These are phyloP conservation scores for Agonopterix alstromeriana DNA, from an alignment of 2,888 invertebrate genomes.

Conservation along the genomic window DNA sequence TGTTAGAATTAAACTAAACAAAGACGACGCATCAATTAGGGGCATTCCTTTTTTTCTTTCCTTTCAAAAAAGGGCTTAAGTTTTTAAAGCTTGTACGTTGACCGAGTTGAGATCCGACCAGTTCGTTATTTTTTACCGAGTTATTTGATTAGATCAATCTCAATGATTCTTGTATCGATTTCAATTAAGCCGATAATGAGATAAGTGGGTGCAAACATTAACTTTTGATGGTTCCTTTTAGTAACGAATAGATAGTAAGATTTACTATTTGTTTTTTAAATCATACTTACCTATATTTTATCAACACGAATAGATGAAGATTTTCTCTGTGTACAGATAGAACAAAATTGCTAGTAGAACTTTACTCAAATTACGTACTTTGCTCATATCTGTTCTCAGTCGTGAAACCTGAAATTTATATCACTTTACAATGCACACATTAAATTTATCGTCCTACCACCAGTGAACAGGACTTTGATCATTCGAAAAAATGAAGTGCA, in stretches of 20 bases:
- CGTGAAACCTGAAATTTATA: constrained; percentile 25
- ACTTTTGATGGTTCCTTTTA: constrained; percentile 23
- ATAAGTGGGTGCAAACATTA: constrained; percentile 56
- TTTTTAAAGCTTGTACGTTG: constrained; percentile 68
- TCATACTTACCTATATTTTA: not conserved
- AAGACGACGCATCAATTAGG: constrained; percentile 78
- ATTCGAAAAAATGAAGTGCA: constrained; percentile 52
- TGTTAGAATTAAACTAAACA: constrained; percentile 78
- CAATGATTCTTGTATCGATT: constrained; percentile 68
- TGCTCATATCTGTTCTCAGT: too few relatives aligned
- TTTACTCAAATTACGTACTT: too few relatives aligned
- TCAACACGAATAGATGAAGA: not conserved
- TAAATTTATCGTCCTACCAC: constrained; percentile 23
- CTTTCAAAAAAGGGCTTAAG: constrained; percentile 62
- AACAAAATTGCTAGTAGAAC: too few relatives aligned
- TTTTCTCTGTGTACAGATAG: too few relatives aligned
- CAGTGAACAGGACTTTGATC: constrained; percentile 40
- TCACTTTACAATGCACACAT: constrained; percentile 26
- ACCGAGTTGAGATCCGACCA: constrained; percentile 52
- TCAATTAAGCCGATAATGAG: constrained; percentile 64
- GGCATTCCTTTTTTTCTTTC: constrained; percentile 54
- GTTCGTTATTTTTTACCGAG: constrained; percentile 66
- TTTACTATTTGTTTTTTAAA: not conserved
- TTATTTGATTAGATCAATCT: constrained; percentile 72
- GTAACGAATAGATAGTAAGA: not conserved